Evolutionary conservation across 2,888 invertebrate genomes (phyloP).

Genomic region (Calameuta idolon): DNA sequence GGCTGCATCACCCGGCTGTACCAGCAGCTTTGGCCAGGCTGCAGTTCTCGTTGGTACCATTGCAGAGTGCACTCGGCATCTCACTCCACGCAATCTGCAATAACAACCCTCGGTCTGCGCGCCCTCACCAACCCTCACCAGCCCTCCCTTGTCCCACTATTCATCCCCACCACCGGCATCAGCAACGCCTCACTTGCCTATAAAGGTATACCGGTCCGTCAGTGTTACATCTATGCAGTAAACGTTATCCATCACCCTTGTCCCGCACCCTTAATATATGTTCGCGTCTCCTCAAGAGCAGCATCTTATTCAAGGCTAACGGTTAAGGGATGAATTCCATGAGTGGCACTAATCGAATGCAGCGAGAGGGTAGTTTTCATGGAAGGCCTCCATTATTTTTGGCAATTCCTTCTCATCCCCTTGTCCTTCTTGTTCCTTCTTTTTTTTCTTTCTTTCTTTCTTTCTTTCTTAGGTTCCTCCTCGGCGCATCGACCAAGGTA

Average conservation of each 20-base stretch:
- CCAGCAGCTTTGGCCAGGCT: slow-evolving; percentile 41
- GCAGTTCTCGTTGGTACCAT: slow-evolving; percentile 44
- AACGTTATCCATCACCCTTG: slow-evolving; percentile 34
- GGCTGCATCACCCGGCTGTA: slow-evolving; percentile 47
- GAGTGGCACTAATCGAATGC: not conserved
- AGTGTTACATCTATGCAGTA: slow-evolving; percentile 35
- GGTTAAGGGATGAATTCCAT: not conserved
- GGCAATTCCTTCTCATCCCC: not conserved
- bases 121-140: slow-evolving; percentile 13
- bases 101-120: slow-evolving; percentile 58
- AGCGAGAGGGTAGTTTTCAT: not conserved
- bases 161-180: slow-evolving; percentile 16
- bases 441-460: not conserved
- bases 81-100: slow-evolving; percentile 60
- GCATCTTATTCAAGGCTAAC: not conserved
- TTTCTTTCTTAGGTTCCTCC: slow-evolving; percentile 32
- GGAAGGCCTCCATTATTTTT: not conserved
- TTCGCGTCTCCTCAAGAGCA: not conserved
- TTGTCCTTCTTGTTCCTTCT: not conserved
- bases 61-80: slow-evolving; percentile 55
- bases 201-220: slow-evolving; percentile 41
- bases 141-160: slow-evolving; percentile 15
- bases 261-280: not conserved
- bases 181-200: slow-evolving; percentile 44
- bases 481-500: slow-evolving; percentile 22